phyloP scores from a whole-genome alignment of 2,113 vertebrate genomes.

The Taxidea taxus region DNA sequence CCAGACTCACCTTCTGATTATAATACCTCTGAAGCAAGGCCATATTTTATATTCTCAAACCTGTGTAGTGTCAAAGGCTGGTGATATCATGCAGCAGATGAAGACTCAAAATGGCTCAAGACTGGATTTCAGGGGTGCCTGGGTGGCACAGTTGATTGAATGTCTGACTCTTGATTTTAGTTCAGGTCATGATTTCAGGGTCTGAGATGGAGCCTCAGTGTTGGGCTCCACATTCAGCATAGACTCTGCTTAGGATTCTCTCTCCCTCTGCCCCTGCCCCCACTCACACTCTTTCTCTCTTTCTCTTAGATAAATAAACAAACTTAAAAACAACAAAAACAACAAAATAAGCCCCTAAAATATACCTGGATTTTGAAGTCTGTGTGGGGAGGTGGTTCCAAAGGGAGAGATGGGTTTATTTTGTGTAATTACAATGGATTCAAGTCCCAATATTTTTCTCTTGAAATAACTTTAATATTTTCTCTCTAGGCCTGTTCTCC shows the following conservation, averaged over 20 bases:
- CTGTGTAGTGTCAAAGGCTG: not conserved
- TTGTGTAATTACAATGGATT: not conserved
- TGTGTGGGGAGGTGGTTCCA: not conserved
- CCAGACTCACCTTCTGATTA: not conserved
- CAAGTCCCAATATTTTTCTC: not conserved
- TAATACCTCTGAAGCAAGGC: not conserved
- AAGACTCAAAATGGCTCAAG: not conserved
- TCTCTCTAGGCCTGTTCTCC: not conserved
- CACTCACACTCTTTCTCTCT: not conserved
- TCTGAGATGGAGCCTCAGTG: not conserved
- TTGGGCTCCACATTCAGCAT: not conserved
- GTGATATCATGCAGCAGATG: not conserved
- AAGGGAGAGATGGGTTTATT: not conserved
- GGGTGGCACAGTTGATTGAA: not conserved
- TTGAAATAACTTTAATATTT: not conserved
- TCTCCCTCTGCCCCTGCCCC: not conserved
- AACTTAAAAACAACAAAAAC: not conserved
- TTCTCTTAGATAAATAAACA: not conserved
- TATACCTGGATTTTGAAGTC: not conserved
- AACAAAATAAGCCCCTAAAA: not conserved
- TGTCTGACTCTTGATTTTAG: not conserved
- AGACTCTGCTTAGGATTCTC: not conserved
- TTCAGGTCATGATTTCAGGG: not conserved
- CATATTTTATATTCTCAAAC: not conserved
- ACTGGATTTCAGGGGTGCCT: not conserved